phyloP scores from a whole-genome alignment of 1,140 invertebrate genomes.

The Belonocnema kinseyi region DNA sequence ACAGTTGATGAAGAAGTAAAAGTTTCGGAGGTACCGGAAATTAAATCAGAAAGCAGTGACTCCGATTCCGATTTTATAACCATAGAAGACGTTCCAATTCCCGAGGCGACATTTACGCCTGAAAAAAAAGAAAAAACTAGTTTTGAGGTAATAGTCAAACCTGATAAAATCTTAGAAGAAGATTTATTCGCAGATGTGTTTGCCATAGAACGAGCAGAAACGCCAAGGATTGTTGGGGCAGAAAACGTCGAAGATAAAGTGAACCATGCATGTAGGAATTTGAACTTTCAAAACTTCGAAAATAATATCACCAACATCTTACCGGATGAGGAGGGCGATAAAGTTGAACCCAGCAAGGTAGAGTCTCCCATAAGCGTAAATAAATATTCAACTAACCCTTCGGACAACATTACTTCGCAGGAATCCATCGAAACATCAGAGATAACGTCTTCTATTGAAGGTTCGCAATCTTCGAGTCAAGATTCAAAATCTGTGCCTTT shows the following conservation, averaged over 20 bases:
- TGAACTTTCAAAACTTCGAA: neutral
- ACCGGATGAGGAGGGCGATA: no score
- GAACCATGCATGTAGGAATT: no score
- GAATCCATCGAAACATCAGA: neutral
- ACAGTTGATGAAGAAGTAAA: constrained; percentile 33
- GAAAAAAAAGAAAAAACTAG: constrained; percentile 27
- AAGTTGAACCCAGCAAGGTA: neutral
- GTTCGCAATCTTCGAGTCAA: neutral
- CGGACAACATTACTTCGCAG: neutral
- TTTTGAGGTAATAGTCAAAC: constrained; percentile 64
- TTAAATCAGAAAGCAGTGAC: constrained; percentile 55
- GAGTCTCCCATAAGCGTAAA: neutral
- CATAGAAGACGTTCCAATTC: constrained; percentile 60
- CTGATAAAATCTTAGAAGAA: constrained; percentile 72
- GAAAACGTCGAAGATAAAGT: constrained; percentile 23
- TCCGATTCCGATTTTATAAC: constrained; percentile 73
- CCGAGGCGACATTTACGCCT: constrained; percentile 31
- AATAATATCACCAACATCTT: no score
- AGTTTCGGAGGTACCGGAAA: constrained; percentile 38
- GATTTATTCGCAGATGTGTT: constrained; percentile 80
- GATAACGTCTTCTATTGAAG: neutral
- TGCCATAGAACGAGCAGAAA: constrained; percentile 40
- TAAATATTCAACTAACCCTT: neutral
- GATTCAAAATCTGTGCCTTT: constrained; percentile 43
- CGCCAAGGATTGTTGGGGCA: constrained; percentile 38